These are phyloP conservation scores for Papilio protenor DNA, from an alignment of 2,888 invertebrate genomes.

Conservation along the genomic window DNA sequence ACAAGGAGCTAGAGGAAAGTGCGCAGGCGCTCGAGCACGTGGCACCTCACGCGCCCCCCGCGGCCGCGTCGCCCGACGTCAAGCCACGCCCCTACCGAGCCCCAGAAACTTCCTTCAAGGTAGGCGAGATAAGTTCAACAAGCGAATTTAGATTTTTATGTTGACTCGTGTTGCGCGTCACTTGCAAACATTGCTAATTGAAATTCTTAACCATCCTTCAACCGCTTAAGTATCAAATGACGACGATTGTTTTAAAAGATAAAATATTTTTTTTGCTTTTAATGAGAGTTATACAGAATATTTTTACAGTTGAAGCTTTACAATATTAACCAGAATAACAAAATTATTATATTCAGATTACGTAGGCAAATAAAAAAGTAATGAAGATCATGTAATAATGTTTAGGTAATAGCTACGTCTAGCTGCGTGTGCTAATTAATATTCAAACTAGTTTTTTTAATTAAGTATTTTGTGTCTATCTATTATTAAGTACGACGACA, in stretches of 20 bases:
- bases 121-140: conserved; percentile 56
- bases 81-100: conserved; percentile 69
- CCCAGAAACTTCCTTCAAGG: conserved; percentile 84
- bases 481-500: neutral
- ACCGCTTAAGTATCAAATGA: neutral
- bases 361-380: too few species aligned
- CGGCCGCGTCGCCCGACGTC: conserved; percentile 49
- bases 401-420: neutral
- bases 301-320: too few species aligned
- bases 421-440: neutral
- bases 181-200: conserved; percentile 7
- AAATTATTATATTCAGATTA: too few species aligned
- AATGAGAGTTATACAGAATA: too few species aligned
- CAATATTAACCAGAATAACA: too few species aligned
- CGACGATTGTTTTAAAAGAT: neutral
- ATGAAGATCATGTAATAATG: too few species aligned
- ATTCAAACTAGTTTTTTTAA: neutral
- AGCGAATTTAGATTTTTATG: neutral
- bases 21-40: conserved; percentile 58
- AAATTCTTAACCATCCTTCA: neutral
- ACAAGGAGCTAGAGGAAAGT: conserved; percentile 78
- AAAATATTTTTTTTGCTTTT: neutral
- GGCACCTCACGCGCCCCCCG: conserved; percentile 54
- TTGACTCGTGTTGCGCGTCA: conserved; percentile 16
- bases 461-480: neutral